phyloP scores from a whole-genome alignment of 2,113 vertebrate genomes.

The Mastomys natalensis region DNA sequence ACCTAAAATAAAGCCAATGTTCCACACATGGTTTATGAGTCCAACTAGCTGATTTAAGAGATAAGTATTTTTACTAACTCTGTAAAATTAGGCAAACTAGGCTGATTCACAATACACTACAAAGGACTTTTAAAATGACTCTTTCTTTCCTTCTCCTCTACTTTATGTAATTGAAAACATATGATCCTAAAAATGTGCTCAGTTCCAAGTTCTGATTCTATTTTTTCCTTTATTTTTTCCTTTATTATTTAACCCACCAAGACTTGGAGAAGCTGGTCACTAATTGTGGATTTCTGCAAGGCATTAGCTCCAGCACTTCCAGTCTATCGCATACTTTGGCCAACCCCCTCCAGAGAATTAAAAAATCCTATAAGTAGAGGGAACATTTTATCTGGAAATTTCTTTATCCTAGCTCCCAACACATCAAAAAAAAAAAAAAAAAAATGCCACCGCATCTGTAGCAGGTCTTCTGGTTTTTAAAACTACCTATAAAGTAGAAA shows the following conservation, averaged over 20 bases:
- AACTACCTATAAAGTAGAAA: not conserved
- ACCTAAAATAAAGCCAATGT: not conserved
- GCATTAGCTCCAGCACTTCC: not conserved
- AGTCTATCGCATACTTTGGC: not conserved
- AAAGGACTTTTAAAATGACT: not conserved
- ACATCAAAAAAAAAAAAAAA: not conserved
- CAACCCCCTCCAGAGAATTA: not conserved
- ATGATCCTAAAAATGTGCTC: not conserved
- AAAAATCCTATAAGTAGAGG: not conserved
- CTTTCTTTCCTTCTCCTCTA: not conserved
- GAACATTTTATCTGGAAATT: not conserved
- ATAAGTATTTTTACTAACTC: not conserved
- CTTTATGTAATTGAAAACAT: not conserved
- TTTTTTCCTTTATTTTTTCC: not conserved
- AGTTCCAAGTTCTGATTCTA: not conserved
- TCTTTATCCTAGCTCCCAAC: not conserved
- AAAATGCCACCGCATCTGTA: not conserved
- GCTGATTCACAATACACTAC: not conserved
- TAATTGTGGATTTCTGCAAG: not conserved
- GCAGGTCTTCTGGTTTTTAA: not conserved
- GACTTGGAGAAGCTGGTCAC: not conserved
- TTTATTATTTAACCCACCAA: not conserved
- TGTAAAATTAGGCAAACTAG: not conserved
- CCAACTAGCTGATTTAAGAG: not conserved
- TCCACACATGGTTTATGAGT: not conserved